phyloP scores from a whole-genome alignment of 2,113 vertebrate species.

The Synodontis membranacea region DNA sequence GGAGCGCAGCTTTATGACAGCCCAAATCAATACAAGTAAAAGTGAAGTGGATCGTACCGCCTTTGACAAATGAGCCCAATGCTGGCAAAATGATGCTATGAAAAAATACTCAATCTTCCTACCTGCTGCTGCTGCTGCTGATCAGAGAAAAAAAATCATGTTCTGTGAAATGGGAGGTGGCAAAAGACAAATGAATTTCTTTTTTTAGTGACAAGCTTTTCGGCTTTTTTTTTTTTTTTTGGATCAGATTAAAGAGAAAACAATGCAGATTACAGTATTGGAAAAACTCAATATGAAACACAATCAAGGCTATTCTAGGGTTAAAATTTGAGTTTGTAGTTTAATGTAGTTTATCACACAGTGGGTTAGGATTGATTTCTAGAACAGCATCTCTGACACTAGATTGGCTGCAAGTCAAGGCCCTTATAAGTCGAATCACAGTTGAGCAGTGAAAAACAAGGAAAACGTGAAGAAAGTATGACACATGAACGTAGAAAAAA shows the following conservation, averaged over 20 bases:
- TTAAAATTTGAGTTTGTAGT: neutral
- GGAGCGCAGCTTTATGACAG: constrained; percentile 60
- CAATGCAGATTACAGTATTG: constrained; percentile 15
- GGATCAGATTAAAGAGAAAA: constrained; percentile 39
- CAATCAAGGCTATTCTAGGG: neutral
- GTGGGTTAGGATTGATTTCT: neutral
- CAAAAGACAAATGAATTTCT: constrained; percentile 62
- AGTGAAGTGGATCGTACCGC: constrained; percentile 52
- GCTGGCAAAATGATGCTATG: constrained; percentile 64
- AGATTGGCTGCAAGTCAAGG: neutral
- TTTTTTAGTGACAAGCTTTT: constrained; percentile 11
- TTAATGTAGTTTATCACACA: neutral
- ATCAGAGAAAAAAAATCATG: constrained; percentile 60
- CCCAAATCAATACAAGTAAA: constrained; percentile 68
- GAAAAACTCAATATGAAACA: neutral
- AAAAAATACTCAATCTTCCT: constrained; percentile 63
- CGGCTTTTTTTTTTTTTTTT: neutral
- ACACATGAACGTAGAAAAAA: too few relatives aligned
- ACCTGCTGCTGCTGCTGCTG: constrained; percentile 40
- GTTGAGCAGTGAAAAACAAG: too few relatives aligned
- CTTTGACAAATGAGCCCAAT: constrained; percentile 66
- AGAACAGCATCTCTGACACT: neutral
- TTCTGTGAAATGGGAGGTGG: constrained; percentile 61
- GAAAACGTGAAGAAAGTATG: too few relatives aligned
- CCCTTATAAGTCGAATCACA: too few relatives aligned